Base-by-base conservation (phyloP, 2,113 vertebrate genomes). In the Turdus rufiventris region DNA sequence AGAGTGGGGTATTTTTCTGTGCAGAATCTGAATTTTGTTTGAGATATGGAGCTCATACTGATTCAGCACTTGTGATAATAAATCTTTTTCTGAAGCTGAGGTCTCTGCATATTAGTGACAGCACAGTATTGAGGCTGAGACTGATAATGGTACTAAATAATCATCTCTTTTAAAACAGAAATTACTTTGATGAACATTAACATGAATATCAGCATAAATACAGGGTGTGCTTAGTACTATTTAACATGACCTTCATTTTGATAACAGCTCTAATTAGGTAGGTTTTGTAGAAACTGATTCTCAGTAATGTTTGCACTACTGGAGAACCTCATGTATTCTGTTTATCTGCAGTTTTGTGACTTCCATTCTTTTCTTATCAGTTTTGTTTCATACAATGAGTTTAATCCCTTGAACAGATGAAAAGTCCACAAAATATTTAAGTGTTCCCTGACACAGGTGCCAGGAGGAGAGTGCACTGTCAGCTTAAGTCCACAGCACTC, bases 161-260 rank as follows among this genome's bases (percentile, higher is more conserved):
- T 89, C 80, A 80, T 94, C 58, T 63, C 82, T 85, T 96, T 97
- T 85, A 95, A 97, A 97, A 88, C 56, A 95, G 88, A 93, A 97
- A 97, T 97, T 96, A 95, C 91, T 93, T 92, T 97, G 94, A 97
- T 95, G 93, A 97, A 92, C 92, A 85, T 95, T 95, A 96, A 94
- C 85, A 74, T 95, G 95, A 96, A 94, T 94, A 97, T 96, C 96
- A 95, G 48, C 66, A 23, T 84, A 95, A 96, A 75, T 96, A 76
- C 72, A 80, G 70, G 36, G 87, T 96, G 70, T 97, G 89, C 88
- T 97, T 96, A 94, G 89, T 95, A 95, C 89, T 74, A 79, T 96
- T 96, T 97, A 97, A 94, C 91, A 58, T 95, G 96, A 92, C 88
- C 95, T 95, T 97, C 91, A 66, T 89, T 89, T 81, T 91, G 89